Evolutionary conservation across 2,113 vertebrate species (phyloP).

Genomic region (Hiodon tergisus): DNA sequence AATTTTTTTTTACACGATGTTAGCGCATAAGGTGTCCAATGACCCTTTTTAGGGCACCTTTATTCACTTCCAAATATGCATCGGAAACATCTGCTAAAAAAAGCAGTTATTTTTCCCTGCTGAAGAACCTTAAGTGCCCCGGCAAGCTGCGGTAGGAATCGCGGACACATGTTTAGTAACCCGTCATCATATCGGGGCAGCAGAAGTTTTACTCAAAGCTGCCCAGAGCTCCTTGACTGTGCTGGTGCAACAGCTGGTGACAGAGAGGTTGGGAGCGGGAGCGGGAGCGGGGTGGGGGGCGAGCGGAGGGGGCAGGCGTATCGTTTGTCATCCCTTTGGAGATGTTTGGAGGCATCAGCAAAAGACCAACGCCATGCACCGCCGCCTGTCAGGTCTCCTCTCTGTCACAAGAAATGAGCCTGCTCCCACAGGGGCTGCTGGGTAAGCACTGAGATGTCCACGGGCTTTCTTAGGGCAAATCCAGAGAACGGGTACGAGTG

Average conservation of each 20-base stretch:
- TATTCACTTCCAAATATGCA: neutral
- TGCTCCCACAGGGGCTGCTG: conserved; percentile 23
- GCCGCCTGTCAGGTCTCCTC: conserved; percentile 26
- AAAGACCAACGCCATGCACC: conserved; percentile 18
- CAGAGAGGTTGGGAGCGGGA: neutral
- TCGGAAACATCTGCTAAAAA: neutral
- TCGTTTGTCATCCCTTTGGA: conserved; percentile 21
- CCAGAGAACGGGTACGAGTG: conserved; percentile 14
- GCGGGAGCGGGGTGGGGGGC: neutral
- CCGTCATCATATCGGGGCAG: neutral
- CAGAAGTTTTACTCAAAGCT: neutral
- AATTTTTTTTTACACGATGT: neutral
- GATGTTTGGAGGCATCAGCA: conserved; percentile 19
- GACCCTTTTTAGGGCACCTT: too few relatives aligned
- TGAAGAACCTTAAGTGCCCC: neutral
- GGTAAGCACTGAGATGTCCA: neutral
- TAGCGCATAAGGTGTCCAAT: too few relatives aligned
- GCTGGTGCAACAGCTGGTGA: neutral
- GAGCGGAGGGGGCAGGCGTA: conserved; percentile 3
- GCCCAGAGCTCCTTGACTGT: neutral
- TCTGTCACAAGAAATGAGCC: conserved; percentile 27
- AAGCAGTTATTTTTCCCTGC: neutral
- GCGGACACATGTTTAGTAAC: neutral
- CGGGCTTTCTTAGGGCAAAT: conserved; percentile 17
- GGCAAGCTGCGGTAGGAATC: neutral